Conservation (phyloP, 2,797 vertebrate species). For the Nyctibius grandis region DNA sequence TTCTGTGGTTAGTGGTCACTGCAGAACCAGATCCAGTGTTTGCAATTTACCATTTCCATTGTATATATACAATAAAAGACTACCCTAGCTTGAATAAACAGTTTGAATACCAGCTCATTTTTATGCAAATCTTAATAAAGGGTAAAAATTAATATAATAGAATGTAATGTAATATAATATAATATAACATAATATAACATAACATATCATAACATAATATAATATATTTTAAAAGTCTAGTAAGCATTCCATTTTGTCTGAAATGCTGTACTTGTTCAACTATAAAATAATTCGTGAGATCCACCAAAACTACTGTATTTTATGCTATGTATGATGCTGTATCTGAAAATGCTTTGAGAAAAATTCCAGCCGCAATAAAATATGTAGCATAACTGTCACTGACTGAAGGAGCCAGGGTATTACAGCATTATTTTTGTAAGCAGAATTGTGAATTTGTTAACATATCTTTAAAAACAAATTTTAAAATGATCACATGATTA, state of each 20-base stretch:
- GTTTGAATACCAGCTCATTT: background rate
- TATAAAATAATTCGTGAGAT: background rate
- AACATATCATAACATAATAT: no score
- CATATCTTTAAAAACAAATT: background rate
- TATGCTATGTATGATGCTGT: background rate
- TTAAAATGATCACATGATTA: background rate
- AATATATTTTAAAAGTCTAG: background rate
- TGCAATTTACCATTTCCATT: background rate
- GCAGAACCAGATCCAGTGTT: background rate
- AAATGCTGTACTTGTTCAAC: background rate
- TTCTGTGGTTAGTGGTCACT: background rate
- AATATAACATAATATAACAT: no score
- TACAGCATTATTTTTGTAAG: background rate
- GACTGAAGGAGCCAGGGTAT: background rate
- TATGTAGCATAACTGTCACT: background rate
- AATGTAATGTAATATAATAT: background rate
- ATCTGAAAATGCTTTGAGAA: background rate
- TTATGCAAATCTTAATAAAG: background rate
- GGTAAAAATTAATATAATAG: background rate
- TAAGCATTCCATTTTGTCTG: background rate
- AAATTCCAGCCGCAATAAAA: background rate
- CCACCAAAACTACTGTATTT: background rate
- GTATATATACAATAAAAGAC: background rate
- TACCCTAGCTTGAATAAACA: background rate
- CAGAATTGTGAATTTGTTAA: background rate